Percentiles rank a stretch among this genome's conserved stretches.
These are phyloP conservation scores for Sphinx pinastri DNA, from an alignment of 2,888 invertebrate species.

Conservation along the genomic window DNA sequence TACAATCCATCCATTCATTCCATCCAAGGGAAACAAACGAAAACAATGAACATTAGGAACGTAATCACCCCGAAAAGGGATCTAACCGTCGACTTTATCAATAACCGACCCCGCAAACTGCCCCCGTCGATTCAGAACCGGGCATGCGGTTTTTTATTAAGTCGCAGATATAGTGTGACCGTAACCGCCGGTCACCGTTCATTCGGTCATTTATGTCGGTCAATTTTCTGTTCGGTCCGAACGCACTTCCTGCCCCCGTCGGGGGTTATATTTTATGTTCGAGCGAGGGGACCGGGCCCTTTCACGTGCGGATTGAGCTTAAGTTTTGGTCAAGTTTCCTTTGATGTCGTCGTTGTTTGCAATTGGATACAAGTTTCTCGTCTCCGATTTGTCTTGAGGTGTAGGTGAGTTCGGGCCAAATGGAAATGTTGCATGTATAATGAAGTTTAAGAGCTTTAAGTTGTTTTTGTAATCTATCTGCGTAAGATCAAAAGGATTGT, in stretches of 20 bases:
- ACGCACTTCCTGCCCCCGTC: slow-evolving; percentile 31
- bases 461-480: not conserved
- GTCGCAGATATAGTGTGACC: slow-evolving; percentile 60
- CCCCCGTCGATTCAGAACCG: slow-evolving; percentile 34
- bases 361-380: slow-evolving; percentile 22
- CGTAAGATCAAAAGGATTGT: no score
- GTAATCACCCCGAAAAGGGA: slow-evolving; percentile 19
- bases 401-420: not conserved
- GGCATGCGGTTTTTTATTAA: slow-evolving; percentile 60
- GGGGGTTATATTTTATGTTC: slow-evolving; percentile 25
- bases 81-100: slow-evolving; percentile 21
- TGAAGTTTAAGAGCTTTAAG: not conserved
- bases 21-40: slow-evolving; percentile 3
- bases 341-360: slow-evolving; percentile 31
- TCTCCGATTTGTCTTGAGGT: not conserved
- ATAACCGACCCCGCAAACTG: slow-evolving; percentile 14
- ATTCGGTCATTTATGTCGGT: slow-evolving; percentile 59
- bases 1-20: not conserved
- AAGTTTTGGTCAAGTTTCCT: slow-evolving; percentile 27
- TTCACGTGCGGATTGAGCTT: slow-evolving; percentile 24
- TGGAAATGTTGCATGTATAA: not conserved
- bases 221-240: slow-evolving; percentile 67
- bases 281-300: slow-evolving; percentile 6
- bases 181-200: slow-evolving; percentile 58
- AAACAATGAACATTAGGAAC: slow-evolving; percentile 18